Evolutionary conservation across 1,140 invertebrate species (phyloP).

Genomic region (Dufourea novaeangliae): DNA sequence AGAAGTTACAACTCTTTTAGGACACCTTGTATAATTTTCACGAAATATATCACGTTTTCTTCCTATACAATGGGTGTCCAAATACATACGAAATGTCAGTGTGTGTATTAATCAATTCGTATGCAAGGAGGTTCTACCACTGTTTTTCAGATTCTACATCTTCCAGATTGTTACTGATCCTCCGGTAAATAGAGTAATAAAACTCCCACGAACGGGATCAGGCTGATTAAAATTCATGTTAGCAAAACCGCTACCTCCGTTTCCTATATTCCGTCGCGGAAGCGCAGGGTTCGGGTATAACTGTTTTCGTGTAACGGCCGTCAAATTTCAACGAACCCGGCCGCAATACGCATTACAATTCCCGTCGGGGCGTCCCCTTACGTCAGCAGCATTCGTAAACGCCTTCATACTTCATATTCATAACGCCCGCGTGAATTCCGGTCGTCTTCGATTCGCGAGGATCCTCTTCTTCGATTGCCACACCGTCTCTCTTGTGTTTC

Average conservation of each 20-base stretch:
- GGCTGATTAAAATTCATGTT: conserved; percentile 1
- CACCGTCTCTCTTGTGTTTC: too few relatives aligned
- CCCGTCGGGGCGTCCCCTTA: background rate
- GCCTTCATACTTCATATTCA: background rate
- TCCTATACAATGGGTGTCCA: too few relatives aligned
- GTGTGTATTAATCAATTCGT: too few relatives aligned
- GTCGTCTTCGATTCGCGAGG: too few relatives aligned
- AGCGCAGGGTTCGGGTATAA: conserved; percentile 26
- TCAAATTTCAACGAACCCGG: conserved; percentile 38
- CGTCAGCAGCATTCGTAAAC: conserved; percentile 22
- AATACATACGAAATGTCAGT: too few relatives aligned
- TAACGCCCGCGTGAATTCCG: background rate
- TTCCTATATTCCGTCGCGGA: conserved; percentile 35
- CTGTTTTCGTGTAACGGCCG: conserved; percentile 32
- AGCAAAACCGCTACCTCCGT: background rate
- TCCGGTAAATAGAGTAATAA: background rate
- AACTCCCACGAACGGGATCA: background rate
- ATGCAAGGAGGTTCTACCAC: too few relatives aligned
- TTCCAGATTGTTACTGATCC: too few relatives aligned
- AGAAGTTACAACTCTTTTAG: too few relatives aligned
- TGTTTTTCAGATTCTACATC: too few relatives aligned
- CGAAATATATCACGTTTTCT: too few relatives aligned
- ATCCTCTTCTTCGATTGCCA: too few relatives aligned
- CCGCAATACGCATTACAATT: conserved; percentile 29
- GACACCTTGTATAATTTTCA: too few relatives aligned